phyloP scores from a whole-genome alignment of 2,888 invertebrate genomes.

The Myopa testacea region DNA sequence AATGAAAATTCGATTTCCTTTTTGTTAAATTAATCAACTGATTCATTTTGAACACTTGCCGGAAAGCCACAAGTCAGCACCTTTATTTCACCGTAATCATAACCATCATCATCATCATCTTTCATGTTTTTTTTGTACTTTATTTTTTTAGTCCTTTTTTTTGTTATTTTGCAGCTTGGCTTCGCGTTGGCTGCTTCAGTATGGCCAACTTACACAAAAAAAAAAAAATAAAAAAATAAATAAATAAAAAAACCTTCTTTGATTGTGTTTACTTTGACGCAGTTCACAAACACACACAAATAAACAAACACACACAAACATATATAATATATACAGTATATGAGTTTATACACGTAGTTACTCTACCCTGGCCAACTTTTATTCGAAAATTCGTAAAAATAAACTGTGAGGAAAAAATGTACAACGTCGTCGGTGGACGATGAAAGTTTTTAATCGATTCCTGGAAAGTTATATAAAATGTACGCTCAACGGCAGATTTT shows the following conservation, averaged over 20 bases:
- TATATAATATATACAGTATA: neutral
- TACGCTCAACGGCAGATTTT: too few species aligned
- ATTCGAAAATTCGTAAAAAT: too few species aligned
- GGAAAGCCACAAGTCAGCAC: too few species aligned
- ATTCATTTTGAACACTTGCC: neutral
- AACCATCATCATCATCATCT: neutral
- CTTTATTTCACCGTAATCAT: neutral
- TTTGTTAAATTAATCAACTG: neutral
- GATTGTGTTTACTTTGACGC: constrained; percentile 7
- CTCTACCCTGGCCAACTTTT: too few species aligned
- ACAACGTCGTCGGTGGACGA: neutral
- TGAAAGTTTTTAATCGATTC: constrained; percentile 10
- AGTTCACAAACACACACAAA: neutral
- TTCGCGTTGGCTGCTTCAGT: neutral
- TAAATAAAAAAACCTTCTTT: neutral
- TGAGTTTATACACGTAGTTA: neutral
- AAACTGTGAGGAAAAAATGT: neutral
- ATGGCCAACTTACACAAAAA: too few species aligned
- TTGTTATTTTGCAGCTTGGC: neutral
- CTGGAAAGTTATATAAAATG: neutral
- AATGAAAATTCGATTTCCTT: neutral
- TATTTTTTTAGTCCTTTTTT: neutral
- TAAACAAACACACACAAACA: constrained; percentile 6
- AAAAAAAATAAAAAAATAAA: neutral
- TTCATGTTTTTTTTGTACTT: neutral